These are phyloP conservation scores for Brachyrhaphis roseni DNA, from an alignment of 2,797 vertebrate species.

Conservation along the genomic window DNA sequence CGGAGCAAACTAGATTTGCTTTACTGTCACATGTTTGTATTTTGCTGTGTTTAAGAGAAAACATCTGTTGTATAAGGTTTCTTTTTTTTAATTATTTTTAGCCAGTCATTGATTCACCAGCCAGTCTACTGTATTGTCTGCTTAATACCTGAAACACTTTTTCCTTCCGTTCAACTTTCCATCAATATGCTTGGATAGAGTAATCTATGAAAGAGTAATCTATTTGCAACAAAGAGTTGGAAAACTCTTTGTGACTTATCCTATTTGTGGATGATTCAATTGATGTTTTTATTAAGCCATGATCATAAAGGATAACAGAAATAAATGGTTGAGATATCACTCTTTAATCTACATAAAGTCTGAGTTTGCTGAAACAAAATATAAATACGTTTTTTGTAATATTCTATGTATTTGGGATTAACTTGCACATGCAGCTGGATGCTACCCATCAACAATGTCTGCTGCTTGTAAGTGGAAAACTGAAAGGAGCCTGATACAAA, in stretches of 20 bases:
- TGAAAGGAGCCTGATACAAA: not conserved
- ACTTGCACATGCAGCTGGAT: not conserved
- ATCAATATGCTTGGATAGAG: not conserved
- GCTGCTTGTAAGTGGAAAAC: not conserved
- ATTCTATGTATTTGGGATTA: not conserved
- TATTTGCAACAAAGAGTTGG: too few species aligned
- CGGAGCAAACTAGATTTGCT: slow-evolving; percentile 39
- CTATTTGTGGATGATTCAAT: not conserved
- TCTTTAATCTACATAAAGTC: not conserved
- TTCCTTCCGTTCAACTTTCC: not conserved
- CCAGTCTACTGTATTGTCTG: not conserved
- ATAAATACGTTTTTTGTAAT: not conserved
- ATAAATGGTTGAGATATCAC: not conserved
- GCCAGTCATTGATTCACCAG: slow-evolving; percentile 7
- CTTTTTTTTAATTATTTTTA: slow-evolving; percentile 41
- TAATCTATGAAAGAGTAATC: not conserved
- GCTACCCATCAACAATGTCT: not conserved
- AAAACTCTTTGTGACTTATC: not conserved
- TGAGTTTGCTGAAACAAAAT: not conserved
- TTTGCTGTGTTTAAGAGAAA: slow-evolving; percentile 36
- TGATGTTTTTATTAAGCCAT: not conserved
- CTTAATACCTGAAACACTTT: not conserved
- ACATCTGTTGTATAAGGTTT: slow-evolving; percentile 51
- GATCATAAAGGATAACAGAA: not conserved
- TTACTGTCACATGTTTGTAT: slow-evolving; percentile 35